Conservation (phyloP, 2,888 invertebrate genomes). For the Alloscopus bannaensis region DNA sequence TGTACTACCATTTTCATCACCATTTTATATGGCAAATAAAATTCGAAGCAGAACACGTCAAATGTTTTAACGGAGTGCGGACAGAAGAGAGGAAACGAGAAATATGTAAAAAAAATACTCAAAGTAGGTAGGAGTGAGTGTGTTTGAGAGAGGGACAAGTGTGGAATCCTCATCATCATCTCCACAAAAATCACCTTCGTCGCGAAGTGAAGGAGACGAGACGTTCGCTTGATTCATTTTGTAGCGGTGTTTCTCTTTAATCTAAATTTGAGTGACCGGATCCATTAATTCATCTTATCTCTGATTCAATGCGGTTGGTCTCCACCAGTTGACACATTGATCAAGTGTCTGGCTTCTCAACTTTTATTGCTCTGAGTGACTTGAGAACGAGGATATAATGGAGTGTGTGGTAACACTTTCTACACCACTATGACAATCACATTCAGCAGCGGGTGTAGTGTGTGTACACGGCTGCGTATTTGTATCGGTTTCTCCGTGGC, state of each 20-base stretch:
- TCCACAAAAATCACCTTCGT: neutral
- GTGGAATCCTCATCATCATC: constrained; percentile 33
- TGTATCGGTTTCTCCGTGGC: too few species aligned
- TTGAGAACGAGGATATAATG: constrained; percentile 53
- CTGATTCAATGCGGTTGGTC: constrained; percentile 66
- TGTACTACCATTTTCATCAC: constrained; percentile 51
- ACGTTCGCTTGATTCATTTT: constrained; percentile 44
- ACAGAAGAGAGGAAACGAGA: constrained; percentile 22
- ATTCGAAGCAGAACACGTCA: constrained; percentile 52
- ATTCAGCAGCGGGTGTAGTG: too few species aligned
- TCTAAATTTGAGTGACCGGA: constrained; percentile 66
- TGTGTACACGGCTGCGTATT: too few species aligned
- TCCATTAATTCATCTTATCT: constrained; percentile 66
- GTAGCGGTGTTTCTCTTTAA: constrained; percentile 57
- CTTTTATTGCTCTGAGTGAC: constrained; percentile 60
- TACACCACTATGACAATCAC: constrained; percentile 32
- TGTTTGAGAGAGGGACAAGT: constrained; percentile 26
- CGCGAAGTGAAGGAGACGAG: constrained; percentile 5
- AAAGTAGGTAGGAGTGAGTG: neutral
- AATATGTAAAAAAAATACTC: too few species aligned
- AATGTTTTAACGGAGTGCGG: constrained; percentile 57
- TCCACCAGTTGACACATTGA: constrained; percentile 61
- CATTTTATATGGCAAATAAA: constrained; percentile 57
- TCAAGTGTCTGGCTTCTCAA: constrained; percentile 57
- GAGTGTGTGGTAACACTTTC: constrained; percentile 55